Percentiles rank a stretch among this genome's conserved stretches.
phyloP scores from a whole-genome alignment of 2,797 vertebrate genomes.

The Schizothorax lantsangensis region DNA sequence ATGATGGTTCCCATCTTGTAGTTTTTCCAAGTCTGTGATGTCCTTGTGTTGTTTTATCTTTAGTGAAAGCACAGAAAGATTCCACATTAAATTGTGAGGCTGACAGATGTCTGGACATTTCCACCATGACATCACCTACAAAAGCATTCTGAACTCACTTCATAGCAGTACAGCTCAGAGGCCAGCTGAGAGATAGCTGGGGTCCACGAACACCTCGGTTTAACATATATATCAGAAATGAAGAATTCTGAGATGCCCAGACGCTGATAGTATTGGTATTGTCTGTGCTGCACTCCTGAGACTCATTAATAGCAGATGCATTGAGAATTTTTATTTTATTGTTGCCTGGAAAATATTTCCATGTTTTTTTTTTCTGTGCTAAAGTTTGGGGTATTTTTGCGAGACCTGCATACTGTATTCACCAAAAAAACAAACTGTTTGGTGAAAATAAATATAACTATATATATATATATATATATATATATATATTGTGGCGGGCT shows the following conservation, averaged over 20 bases:
- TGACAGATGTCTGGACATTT: slow-evolving; percentile 71
- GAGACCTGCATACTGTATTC: background rate
- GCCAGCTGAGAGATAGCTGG: slow-evolving; percentile 59
- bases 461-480: no score
- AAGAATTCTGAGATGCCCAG: slow-evolving; percentile 30
- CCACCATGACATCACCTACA: slow-evolving; percentile 72
- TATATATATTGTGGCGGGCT: no score
- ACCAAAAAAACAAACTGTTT: background rate
- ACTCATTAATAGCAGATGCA: slow-evolving; percentile 29
- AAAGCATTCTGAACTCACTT: slow-evolving; percentile 60
- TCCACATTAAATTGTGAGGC: slow-evolving; percentile 75
- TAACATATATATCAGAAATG: slow-evolving; percentile 12
- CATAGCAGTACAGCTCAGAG: slow-evolving; percentile 62
- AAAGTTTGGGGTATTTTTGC: background rate
- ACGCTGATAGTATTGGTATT: background rate
- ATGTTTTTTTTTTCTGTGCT: background rate
- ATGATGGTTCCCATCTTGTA: background rate
- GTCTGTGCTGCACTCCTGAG: background rate
- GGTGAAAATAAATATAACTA: background rate
- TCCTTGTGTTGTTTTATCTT: slow-evolving; percentile 60
- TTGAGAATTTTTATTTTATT: background rate
- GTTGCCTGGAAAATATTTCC: background rate
- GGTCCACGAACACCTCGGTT: slow-evolving; percentile 23
- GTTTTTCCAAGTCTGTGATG: slow-evolving; percentile 40
- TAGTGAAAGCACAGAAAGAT: slow-evolving; percentile 72